Evolutionary conservation across 2,113 vertebrate genomes (phyloP).

Genomic region (Grammomys surdaster): DNA sequence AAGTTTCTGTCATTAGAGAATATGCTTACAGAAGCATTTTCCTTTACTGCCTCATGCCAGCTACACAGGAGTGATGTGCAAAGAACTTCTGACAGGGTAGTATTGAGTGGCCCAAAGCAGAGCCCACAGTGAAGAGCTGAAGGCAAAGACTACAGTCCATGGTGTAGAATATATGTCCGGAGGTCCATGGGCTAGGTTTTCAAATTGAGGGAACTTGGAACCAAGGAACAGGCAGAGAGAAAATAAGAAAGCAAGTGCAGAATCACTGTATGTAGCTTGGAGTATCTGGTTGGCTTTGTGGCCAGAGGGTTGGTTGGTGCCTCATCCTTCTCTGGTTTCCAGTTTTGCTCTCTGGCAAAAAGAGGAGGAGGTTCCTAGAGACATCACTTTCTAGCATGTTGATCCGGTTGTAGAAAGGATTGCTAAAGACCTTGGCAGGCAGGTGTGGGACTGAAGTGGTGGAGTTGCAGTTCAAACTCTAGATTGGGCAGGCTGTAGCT

Average conservation of each 20-base stretch:
- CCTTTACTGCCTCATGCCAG: neutral
- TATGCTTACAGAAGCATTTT: neutral
- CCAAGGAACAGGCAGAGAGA: neutral
- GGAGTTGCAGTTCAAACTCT: neutral
- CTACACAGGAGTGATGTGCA: neutral
- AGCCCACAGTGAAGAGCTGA: neutral
- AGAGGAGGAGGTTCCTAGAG: neutral
- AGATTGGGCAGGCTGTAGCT: neutral
- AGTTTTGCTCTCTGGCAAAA: neutral
- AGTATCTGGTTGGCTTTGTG: fast-evolving
- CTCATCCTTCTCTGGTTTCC: neutral
- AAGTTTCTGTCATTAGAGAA: constrained; percentile 1
- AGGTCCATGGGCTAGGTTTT: neutral
- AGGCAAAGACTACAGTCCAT: neutral
- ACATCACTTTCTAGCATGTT: neutral
- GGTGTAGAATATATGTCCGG: neutral
- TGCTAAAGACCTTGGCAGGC: neutral
- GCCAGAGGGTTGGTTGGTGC: neutral
- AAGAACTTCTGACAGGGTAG: neutral
- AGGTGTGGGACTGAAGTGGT: neutral
- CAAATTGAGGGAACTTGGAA: neutral
- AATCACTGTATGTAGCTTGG: fast-evolving
- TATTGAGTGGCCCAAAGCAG: neutral
- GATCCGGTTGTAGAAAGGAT: neutral
- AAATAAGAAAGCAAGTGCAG: neutral